phyloP scores from a whole-genome alignment of 2,888 invertebrate species.

The Drosophila neonasuta region DNA sequence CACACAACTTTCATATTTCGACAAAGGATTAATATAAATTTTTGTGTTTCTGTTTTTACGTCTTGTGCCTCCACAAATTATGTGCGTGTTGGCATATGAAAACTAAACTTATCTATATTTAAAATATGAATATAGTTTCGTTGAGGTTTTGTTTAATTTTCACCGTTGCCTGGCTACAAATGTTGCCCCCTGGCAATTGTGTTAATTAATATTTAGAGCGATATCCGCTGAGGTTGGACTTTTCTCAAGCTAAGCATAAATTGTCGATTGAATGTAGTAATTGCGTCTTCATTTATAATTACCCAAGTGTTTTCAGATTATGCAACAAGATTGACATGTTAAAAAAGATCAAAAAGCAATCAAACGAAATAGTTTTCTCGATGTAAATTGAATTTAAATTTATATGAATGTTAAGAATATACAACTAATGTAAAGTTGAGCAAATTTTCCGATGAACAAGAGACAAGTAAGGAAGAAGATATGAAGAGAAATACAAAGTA shows the following conservation, averaged over 20 bases:
- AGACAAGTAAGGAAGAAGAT: not conserved
- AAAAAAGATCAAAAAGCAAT: too few relatives aligned
- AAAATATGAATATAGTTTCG: slow-evolving; percentile 53
- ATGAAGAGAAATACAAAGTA: not conserved
- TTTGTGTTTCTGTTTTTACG: slow-evolving; percentile 14
- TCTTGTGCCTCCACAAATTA: not conserved
- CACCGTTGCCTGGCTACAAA: slow-evolving; percentile 59
- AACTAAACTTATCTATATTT: slow-evolving; percentile 55
- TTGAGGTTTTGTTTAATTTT: slow-evolving; percentile 43
- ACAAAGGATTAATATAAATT: slow-evolving; percentile 61
- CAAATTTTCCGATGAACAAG: too few relatives aligned
- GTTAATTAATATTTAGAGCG: slow-evolving; percentile 60
- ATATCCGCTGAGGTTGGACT: slow-evolving; percentile 15
- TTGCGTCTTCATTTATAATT: slow-evolving; percentile 3
- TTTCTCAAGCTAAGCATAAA: not conserved
- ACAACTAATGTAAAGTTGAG: too few relatives aligned
- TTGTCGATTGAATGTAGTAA: slow-evolving; percentile 8
- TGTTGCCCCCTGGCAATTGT: slow-evolving; percentile 52
- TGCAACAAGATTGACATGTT: not conserved
- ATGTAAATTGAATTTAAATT: too few relatives aligned
- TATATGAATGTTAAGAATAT: too few relatives aligned
- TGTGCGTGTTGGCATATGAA: slow-evolving; percentile 44
- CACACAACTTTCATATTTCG: slow-evolving; percentile 49
- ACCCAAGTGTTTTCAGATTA: not conserved
- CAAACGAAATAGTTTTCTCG: too few relatives aligned